A percentile compares a stretch with the other conserved stretches of the same genome.
Conservation (phyloP, 2,113 vertebrate genomes). For the Tapirus terrestris region DNA sequence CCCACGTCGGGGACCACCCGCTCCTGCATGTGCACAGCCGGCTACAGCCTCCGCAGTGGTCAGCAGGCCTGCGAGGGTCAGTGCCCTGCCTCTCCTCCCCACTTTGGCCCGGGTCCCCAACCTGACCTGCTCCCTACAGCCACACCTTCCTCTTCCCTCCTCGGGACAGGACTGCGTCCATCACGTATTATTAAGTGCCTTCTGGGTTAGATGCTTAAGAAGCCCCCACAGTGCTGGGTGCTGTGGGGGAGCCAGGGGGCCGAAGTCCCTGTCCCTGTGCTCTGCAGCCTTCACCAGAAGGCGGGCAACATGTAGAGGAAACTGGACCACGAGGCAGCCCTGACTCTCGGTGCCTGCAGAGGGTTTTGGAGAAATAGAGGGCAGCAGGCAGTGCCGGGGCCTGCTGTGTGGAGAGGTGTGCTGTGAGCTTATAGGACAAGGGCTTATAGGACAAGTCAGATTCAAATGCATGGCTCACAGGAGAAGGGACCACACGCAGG, state of each 20-base stretch:
- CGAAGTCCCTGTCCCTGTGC: neutral
- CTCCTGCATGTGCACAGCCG: slow-evolving; percentile 97
- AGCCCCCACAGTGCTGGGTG: neutral
- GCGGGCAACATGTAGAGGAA: neutral
- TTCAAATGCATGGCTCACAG: neutral
- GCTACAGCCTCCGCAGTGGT: slow-evolving; percentile 95
- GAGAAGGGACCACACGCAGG: neutral
- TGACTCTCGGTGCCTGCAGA: neutral
- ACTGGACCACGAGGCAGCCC: neutral
- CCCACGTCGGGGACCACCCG: slow-evolving; percentile 93
- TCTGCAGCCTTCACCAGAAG: neutral
- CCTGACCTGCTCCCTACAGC: accelerated
- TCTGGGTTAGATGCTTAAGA: neutral
- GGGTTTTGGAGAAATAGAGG: neutral
- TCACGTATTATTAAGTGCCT: neutral
- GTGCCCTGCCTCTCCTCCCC: neutral
- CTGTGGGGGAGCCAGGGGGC: accelerated
- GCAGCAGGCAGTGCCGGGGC: neutral
- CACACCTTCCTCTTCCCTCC: accelerated
- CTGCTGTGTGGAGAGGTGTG: neutral
- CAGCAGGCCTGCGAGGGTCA: slow-evolving; percentile 96
- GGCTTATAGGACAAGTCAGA: neutral
- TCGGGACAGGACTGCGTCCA: neutral
- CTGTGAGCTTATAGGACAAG: neutral
- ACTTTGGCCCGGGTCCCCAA: accelerated